Conservation (phyloP, 2,888 invertebrate species). For the Lycaena phlaeas region DNA sequence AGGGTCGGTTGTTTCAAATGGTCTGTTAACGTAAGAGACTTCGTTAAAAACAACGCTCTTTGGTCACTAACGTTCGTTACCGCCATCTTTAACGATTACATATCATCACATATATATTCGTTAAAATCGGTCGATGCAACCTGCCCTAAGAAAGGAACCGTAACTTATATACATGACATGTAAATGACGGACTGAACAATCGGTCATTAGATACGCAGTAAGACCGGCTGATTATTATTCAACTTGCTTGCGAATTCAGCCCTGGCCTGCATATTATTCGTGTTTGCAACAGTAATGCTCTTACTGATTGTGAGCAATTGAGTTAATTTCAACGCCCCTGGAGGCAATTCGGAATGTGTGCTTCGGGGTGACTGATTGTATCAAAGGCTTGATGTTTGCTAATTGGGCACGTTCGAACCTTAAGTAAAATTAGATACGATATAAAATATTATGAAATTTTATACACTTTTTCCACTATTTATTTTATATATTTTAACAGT, state of each 20-base stretch:
- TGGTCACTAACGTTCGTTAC: no score
- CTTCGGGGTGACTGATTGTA: constrained; percentile 13
- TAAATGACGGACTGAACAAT: constrained; percentile 7
- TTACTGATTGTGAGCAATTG: constrained; percentile 32
- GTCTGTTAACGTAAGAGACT: no score
- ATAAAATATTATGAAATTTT: no score
- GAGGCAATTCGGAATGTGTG: constrained; percentile 13
- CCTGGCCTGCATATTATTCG: constrained; percentile 28
- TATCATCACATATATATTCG: no score
- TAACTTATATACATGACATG: no score
- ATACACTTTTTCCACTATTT: no score
- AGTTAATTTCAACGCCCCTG: constrained; percentile 20
- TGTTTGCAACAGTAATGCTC: constrained; percentile 32
- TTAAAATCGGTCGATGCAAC: no score
- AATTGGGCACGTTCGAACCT: constrained; percentile 1
- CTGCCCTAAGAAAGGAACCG: no score
- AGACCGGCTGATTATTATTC: constrained; percentile 27
- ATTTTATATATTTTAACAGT: no score
- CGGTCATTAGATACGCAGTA: constrained; percentile 8
- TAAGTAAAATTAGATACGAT: neutral
- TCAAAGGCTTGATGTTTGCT: constrained; percentile 8
- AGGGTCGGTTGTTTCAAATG: no score
- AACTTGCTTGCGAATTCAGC: constrained; percentile 21
- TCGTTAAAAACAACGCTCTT: no score
- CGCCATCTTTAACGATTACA: no score